phyloP scores from a whole-genome alignment of 2,113 vertebrate genomes.

The Clarias magur region DNA sequence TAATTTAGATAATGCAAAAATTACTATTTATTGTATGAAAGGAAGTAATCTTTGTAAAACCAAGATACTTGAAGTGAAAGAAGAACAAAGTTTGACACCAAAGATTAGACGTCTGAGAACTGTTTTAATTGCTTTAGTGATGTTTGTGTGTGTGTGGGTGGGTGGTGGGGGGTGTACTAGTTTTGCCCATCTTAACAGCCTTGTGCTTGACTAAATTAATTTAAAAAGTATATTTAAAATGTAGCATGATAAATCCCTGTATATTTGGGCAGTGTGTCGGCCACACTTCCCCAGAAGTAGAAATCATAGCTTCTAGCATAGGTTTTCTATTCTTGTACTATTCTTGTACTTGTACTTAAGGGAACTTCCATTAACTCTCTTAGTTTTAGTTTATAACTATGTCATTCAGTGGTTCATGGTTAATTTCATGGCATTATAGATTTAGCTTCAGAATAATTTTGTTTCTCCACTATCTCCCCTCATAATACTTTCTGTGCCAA shows the following conservation, averaged over 20 bases:
- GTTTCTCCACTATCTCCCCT: neutral
- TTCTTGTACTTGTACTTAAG: neutral
- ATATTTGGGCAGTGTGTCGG: neutral
- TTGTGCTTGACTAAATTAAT: neutral
- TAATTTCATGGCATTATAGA: neutral
- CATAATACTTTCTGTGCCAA: neutral
- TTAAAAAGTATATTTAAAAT: neutral
- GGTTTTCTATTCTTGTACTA: neutral
- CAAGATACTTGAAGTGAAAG: neutral
- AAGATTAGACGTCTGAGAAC: neutral
- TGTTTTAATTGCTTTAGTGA: neutral
- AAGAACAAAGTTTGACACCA: conserved; percentile 8
- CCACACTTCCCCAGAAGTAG: neutral
- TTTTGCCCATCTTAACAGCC: neutral
- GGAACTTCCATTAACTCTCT: neutral
- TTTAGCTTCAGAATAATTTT: neutral
- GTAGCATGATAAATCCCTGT: neutral
- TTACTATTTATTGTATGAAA: neutral
- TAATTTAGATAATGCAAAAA: neutral
- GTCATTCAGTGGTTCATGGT: neutral
- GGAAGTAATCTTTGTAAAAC: conserved; percentile 7
- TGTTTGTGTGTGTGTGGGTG: neutral
- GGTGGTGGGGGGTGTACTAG: too few relatives aligned
- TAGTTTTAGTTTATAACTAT: neutral
- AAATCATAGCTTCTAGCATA: neutral